Evolutionary conservation across 2,888 invertebrate genomes (phyloP), one percentile per base, ranked within the genome.

Genomic region (Isoperla grammatica): DNA sequence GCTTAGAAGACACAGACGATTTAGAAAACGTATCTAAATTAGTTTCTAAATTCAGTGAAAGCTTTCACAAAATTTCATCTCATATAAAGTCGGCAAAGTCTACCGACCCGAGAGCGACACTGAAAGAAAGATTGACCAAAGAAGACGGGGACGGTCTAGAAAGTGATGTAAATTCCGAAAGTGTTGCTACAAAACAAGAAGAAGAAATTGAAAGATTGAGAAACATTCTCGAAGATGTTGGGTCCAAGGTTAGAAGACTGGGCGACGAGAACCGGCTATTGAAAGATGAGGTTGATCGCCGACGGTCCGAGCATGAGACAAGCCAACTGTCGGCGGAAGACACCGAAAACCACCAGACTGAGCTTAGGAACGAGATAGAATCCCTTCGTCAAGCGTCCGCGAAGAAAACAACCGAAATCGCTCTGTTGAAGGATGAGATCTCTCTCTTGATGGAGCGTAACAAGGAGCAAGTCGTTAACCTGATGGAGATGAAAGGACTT

Each of bases 301-400:
- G 35, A 17, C 35, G 37, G 12, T 2, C 35, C n/a, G 29, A 19
- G 3, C 8, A 29, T 29, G 8, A 29, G 5, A 17, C 3, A 5
- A 43, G 43, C 9, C 13, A 9, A 13, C 17, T 17, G 5, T 13
- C 17, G n/a, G 35, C 20, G 13, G 35, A 35, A 37, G 46, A 35
- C 23, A 6, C 37, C 1, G 57, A 57, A 13, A 46, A 29, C 35
- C 29, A 11, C n/a, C 46, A 45, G 8, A 43, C 15, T 8, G 60
- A 56, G n/a, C 45, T 61, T 6, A 19, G 48, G 57, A 50, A 61
- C 29, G 57, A 57, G 35, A 15, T 61, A 6, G 48, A 61, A 22
- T n/a, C 12, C n/a, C 20, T 15, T 15, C 49, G 60, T 5, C n/a
- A 50, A 11, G 17, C 12, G 12, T 40, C 42, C 8, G 22, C 35